Percentiles rank a stretch among this genome's conserved stretches.
phyloP scores from a whole-genome alignment of 2,888 invertebrate species.

The Cotesia congregata region DNA sequence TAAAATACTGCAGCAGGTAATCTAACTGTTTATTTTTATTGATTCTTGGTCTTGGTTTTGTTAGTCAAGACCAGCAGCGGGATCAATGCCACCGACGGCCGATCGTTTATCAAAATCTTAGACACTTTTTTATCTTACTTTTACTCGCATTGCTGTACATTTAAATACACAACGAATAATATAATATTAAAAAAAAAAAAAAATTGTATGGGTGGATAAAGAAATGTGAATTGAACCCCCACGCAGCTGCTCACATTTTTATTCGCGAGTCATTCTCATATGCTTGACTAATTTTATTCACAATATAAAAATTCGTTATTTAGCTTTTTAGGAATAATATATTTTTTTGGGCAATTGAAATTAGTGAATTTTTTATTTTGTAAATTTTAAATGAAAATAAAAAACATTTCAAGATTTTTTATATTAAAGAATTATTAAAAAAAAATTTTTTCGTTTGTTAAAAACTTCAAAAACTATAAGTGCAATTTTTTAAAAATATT shows the following conservation, averaged over 20 bases:
- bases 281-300: slow-evolving; percentile 30
- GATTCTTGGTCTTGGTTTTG: background rate
- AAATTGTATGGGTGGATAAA: slow-evolving; percentile 4
- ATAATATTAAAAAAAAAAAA: slow-evolving; percentile 19
- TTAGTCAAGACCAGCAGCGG: background rate
- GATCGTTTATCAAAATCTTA: background rate
- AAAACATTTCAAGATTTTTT: no score
- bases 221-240: slow-evolving; percentile 31
- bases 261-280: slow-evolving; percentile 29
- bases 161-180: slow-evolving; percentile 11
- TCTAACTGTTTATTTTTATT: background rate
- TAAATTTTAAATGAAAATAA: background rate
- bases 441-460: no score
- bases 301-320: background rate
- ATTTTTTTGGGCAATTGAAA: background rate
- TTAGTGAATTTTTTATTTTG: background rate
- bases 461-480: no score
- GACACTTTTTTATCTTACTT: background rate
- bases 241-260: slow-evolving; percentile 32
- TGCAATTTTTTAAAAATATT: no score
- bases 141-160: background rate
- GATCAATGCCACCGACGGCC: slow-evolving; percentile 1
- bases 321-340: background rate
- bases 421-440: no score
- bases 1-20: background rate